These are phyloP conservation scores for Agrilus cyanescens DNA, from an alignment of 2,888 invertebrate genomes.

Conservation along the genomic window DNA sequence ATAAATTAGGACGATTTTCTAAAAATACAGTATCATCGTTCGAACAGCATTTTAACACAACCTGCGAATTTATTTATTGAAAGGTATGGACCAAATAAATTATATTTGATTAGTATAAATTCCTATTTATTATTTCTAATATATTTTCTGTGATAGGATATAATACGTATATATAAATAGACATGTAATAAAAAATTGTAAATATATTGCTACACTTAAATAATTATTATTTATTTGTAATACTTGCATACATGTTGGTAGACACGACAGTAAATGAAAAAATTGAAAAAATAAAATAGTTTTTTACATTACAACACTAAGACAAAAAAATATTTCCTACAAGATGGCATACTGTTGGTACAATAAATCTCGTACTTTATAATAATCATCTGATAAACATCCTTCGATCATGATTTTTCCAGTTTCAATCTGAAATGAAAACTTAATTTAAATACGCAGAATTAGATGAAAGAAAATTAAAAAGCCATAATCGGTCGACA, in stretches of 20 bases:
- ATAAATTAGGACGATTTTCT: too few relatives aligned
- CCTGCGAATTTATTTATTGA: too few relatives aligned
- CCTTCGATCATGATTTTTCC: slow-evolving; percentile 92
- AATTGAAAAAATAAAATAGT: slow-evolving; percentile 2
- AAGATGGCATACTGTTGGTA: slow-evolving; percentile 97
- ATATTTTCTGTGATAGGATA: too few relatives aligned
- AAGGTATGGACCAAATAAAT: too few relatives aligned
- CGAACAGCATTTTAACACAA: too few relatives aligned
- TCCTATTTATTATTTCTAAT: too few relatives aligned
- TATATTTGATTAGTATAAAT: too few relatives aligned
- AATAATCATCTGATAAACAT: slow-evolving; percentile 88
- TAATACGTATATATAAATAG: too few relatives aligned
- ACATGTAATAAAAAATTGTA: too few relatives aligned
- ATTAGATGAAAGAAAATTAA: slow-evolving; percentile 1
- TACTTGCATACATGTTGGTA: slow-evolving; percentile 1
- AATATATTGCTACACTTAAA: too few relatives aligned
- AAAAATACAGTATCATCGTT: too few relatives aligned
- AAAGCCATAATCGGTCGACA: background rate
- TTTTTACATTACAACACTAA: slow-evolving; percentile 11
- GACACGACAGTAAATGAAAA: slow-evolving; percentile 7
- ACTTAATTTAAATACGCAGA: slow-evolving; percentile 7
- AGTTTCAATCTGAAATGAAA: slow-evolving; percentile 65
- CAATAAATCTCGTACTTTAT: slow-evolving; percentile 78
- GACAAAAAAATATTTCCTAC: slow-evolving; percentile 33
- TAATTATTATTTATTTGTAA: too few relatives aligned